phyloP scores from a whole-genome alignment of 2,797 vertebrate species.

The Squalus acanthias region DNA sequence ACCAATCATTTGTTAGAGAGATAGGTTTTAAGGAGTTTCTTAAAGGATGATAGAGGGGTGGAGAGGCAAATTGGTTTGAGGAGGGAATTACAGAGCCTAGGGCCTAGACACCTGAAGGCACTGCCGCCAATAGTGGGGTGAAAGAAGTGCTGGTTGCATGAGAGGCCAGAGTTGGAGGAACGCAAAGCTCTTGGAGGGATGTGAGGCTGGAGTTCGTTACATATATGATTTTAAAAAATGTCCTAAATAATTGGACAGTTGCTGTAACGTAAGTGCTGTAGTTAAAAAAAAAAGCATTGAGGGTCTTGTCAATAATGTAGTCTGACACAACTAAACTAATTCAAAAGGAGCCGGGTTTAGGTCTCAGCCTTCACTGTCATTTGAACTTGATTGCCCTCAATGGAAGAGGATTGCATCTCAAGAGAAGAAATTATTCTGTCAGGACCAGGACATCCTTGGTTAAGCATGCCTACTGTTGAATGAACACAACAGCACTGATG shows the following conservation, averaged over 20 bases:
- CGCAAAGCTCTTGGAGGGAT: background rate
- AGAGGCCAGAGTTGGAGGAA: background rate
- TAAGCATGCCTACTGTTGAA: background rate
- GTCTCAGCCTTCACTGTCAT: background rate
- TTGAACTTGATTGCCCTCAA: background rate
- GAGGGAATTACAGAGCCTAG: background rate
- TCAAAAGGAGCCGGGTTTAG: background rate
- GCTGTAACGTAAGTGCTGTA: background rate
- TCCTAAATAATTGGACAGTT: background rate
- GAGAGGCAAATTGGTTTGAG: background rate
- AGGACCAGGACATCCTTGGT: background rate
- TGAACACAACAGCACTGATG: background rate
- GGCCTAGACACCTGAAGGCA: too few species aligned
- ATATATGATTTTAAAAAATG: background rate
- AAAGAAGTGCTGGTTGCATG: too few species aligned
- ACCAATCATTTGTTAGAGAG: background rate
- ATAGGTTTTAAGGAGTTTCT: background rate
- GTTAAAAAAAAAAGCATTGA: background rate
- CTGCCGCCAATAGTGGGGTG: too few species aligned
- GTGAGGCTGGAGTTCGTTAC: background rate
- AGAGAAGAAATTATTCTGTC: background rate
- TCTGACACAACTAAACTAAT: background rate
- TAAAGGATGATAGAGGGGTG: background rate
- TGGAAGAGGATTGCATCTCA: background rate
- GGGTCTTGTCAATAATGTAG: background rate